A percentile compares a stretch with the other conserved stretches of the same genome.
These are phyloP conservation scores for Hydractinia echinata DNA, from an alignment of 30 jellyfish, hydroid and myxozoan genomes.

Conservation along the genomic window DNA sequence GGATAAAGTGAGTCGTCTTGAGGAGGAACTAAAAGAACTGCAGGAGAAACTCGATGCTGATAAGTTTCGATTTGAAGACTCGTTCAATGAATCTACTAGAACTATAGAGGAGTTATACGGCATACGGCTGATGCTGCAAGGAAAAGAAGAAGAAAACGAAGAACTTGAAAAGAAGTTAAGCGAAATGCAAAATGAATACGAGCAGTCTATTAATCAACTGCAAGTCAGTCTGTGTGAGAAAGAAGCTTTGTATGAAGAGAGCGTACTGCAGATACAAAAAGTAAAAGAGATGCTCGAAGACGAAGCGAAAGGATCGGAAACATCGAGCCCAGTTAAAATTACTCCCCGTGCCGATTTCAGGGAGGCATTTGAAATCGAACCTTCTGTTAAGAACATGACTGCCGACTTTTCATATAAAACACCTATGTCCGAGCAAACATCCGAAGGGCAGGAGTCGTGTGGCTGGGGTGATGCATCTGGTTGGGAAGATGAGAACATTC, in stretches of 20 bases:
- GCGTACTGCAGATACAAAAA: background rate
- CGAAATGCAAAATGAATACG: background rate
- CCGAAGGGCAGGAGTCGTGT: background rate
- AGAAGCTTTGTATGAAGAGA: background rate
- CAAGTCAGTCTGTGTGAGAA: background rate
- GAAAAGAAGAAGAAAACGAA: conserved; percentile 13
- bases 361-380: background rate
- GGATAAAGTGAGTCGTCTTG: background rate
- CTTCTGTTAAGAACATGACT: background rate
- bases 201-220: background rate
- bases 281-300: conserved; percentile 18
- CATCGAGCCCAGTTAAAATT: background rate
- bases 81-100: conserved; percentile 27
- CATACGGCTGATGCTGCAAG: conserved; percentile 7
- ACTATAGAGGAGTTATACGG: conserved; percentile 29
- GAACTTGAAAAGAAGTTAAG: background rate
- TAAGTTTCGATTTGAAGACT: conserved; percentile 5
- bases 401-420: background rate
- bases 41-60: conserved; percentile 20
- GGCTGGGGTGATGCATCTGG: background rate
- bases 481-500: conserved; percentile 3
- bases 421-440: background rate
- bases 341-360: background rate
- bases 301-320: background rate
- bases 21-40: background rate